A percentile compares a stretch with the other conserved stretches of the same genome.
Evolutionary conservation across 2,888 invertebrate species (phyloP).

Genomic region (Yponomeuta plumbellus): DNA sequence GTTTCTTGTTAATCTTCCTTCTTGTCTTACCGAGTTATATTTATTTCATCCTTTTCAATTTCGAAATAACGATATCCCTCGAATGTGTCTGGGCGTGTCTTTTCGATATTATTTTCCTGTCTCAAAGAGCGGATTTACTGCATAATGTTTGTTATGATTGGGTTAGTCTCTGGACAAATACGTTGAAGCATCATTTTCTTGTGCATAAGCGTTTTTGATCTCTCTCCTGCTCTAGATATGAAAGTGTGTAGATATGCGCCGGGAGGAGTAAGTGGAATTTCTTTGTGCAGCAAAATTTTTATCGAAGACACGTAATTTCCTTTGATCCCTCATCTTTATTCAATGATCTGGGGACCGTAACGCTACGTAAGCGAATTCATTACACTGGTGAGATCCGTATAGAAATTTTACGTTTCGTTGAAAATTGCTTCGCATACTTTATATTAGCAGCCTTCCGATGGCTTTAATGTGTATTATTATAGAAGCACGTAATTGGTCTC

Average conservation of each 20-base stretch:
- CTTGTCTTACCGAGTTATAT: constrained; percentile 38
- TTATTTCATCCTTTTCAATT: constrained; percentile 41
- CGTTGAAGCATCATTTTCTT: background rate
- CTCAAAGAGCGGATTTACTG: background rate
- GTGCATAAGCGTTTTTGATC: background rate
- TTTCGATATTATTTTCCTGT: background rate
- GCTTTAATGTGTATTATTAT: background rate
- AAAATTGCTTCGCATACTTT: constrained; percentile 9
- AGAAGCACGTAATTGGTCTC: background rate
- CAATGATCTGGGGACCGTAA: constrained; percentile 68
- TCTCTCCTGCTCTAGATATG: constrained; percentile 39
- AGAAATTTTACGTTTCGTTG: constrained; percentile 24
- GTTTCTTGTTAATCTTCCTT: constrained; percentile 57
- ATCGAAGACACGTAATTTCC: constrained; percentile 66
- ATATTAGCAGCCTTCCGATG: background rate
- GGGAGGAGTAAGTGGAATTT: constrained; percentile 38
- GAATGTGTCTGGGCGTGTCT: background rate
- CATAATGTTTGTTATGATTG: constrained; percentile 6
- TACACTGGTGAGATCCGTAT: constrained; percentile 56
- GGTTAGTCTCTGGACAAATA: background rate
- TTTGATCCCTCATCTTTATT: constrained; percentile 74
- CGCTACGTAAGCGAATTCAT: constrained; percentile 70
- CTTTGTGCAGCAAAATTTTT: constrained; percentile 65
- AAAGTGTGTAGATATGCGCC: constrained; percentile 46
- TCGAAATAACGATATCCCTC: constrained; percentile 25